phyloP scores from a whole-genome alignment of 2,888 invertebrate species.

The Caenorhabditis sulstoni region DNA sequence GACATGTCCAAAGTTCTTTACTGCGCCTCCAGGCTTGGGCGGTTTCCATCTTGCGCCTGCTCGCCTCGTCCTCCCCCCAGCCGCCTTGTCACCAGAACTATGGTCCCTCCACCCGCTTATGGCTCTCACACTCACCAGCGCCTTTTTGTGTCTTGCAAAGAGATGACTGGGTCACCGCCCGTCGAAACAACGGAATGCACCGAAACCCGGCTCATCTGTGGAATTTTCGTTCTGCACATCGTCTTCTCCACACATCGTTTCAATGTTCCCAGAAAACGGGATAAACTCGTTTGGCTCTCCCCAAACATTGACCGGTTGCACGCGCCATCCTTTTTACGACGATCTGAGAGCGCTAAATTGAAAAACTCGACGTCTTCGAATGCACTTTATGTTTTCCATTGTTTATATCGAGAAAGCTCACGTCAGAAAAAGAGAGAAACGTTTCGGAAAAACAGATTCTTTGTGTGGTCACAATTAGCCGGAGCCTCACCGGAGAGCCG shows the following conservation, averaged over 20 bases:
- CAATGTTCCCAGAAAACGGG: background rate
- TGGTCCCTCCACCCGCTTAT: slow-evolving; percentile 23
- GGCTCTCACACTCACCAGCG: slow-evolving; percentile 22
- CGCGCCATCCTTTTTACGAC: background rate
- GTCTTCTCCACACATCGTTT: background rate
- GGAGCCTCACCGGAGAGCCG: background rate
- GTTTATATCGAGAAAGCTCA: background rate
- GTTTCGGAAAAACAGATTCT: background rate
- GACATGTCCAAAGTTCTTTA: slow-evolving; percentile 57
- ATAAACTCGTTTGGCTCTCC: background rate
- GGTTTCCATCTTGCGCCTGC: slow-evolving; percentile 42
- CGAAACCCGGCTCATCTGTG: slow-evolving; percentile 50
- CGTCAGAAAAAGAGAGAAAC: background rate
- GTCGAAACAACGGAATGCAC: slow-evolving; percentile 35
- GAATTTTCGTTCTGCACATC: slow-evolving; percentile 50
- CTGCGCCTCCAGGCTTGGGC: slow-evolving; percentile 36
- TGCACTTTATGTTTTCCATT: slow-evolving; percentile 18
- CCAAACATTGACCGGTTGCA: background rate
- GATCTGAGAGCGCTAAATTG: background rate
- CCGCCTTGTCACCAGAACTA: slow-evolving; percentile 50
- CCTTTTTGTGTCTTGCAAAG: slow-evolving; percentile 46
- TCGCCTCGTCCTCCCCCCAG: slow-evolving; percentile 6
- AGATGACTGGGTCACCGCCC: slow-evolving; percentile 32
- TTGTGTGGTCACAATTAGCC: background rate
- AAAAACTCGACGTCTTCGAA: background rate